Evolutionary conservation across 2,888 invertebrate species (phyloP).

Genomic region (Exephanes ischioxanthus): DNA sequence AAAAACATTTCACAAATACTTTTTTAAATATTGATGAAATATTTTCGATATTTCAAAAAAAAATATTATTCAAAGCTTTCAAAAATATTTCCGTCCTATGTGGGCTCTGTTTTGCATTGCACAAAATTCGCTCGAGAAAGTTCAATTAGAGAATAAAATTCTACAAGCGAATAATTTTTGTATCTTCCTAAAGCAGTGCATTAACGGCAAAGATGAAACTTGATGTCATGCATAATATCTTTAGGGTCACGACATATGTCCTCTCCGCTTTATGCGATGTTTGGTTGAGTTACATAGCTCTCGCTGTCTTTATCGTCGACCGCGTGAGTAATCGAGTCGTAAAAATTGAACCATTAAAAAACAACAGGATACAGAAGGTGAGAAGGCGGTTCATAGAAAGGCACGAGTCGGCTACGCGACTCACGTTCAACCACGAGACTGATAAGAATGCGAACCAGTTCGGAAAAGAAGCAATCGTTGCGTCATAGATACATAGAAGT

Average conservation of each 20-base stretch:
- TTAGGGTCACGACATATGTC: neutral
- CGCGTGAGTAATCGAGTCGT: slow-evolving; percentile 5
- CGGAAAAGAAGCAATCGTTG: slow-evolving; percentile 39
- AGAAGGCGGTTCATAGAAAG: slow-evolving; percentile 57
- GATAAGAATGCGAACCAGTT: slow-evolving; percentile 50
- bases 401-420: slow-evolving; percentile 25
- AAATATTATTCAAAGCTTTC: too few relatives aligned
- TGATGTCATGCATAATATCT: neutral
- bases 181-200: too few relatives aligned
- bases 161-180: too few relatives aligned
- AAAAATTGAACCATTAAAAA: slow-evolving; percentile 9
- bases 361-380: slow-evolving; percentile 26
- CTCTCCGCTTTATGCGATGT: neutral
- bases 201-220: too few relatives aligned
- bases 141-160: too few relatives aligned
- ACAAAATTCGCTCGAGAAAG: too few relatives aligned
- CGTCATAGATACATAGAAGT: slow-evolving; percentile 25
- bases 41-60: too few relatives aligned
- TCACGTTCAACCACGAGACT: slow-evolving; percentile 5
- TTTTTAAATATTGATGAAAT: too few relatives aligned
- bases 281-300: neutral
- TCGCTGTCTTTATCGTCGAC: neutral
- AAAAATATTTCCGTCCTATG: too few relatives aligned
- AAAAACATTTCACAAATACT: too few relatives aligned
- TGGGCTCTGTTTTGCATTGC: too few relatives aligned